phyloP scores from a whole-genome alignment of 2,797 vertebrate species.

The Kryptolebias ocellatus region DNA sequence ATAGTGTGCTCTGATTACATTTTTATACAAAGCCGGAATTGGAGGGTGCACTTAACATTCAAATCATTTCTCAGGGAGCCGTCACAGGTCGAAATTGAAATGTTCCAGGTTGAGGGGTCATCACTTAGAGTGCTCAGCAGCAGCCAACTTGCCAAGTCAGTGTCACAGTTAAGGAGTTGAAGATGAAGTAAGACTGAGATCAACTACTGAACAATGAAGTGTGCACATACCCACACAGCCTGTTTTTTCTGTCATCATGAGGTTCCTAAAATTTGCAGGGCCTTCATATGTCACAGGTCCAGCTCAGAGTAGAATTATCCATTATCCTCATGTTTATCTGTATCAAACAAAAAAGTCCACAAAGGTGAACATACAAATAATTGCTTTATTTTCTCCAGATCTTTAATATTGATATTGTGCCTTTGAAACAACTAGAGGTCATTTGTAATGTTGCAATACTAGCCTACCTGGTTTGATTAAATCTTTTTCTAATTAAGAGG shows the following conservation, averaged over 20 bases:
- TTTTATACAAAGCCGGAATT: slow-evolving; percentile 74
- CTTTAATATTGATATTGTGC: too few relatives aligned
- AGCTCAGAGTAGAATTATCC: not conserved
- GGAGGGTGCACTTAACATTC: slow-evolving; percentile 85
- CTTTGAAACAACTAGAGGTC: too few relatives aligned
- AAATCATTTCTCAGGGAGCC: slow-evolving; percentile 82
- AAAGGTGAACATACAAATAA: too few relatives aligned
- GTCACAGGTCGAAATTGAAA: slow-evolving; percentile 80
- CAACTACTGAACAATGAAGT: slow-evolving; percentile 22
- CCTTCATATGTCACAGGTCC: not conserved
- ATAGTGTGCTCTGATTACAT: slow-evolving; percentile 85
- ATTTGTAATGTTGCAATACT: too few relatives aligned
- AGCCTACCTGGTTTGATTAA: too few relatives aligned
- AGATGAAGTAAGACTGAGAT: slow-evolving; percentile 34
- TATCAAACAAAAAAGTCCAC: too few relatives aligned
- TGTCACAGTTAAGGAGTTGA: slow-evolving; percentile 31
- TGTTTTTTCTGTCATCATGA: not conserved
- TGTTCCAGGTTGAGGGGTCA: slow-evolving; percentile 74
- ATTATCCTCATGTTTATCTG: not conserved
- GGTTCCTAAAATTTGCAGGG: not conserved
- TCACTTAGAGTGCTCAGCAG: slow-evolving; percentile 57
- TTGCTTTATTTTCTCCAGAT: too few relatives aligned
- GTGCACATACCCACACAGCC: not conserved
- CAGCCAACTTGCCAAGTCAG: slow-evolving; percentile 24
- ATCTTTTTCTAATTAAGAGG: too few relatives aligned